Evolutionary conservation across 2,113 vertebrate genomes (phyloP).

Genomic region (Semnopithecus entellus): DNA sequence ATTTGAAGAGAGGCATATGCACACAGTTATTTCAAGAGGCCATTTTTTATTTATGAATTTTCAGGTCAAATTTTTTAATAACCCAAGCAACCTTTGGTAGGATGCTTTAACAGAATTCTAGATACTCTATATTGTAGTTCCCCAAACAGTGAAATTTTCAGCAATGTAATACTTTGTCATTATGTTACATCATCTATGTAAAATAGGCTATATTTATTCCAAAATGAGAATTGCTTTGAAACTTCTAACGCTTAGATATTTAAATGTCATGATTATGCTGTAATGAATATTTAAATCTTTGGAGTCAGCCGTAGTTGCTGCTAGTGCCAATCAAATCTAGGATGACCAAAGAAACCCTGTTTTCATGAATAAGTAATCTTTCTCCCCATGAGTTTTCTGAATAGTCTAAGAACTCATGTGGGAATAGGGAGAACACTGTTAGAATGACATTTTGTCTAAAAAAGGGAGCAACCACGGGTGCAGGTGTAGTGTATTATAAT

Average conservation of each 20-base stretch:
- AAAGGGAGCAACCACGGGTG: conserved; percentile 47
- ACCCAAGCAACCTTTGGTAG: neutral
- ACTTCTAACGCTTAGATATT: conserved; percentile 57
- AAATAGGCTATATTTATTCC: conserved; percentile 57
- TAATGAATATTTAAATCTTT: conserved; percentile 75
- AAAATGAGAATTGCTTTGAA: conserved; percentile 61
- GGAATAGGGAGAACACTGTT: conserved; percentile 42
- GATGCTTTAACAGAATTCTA: conserved; percentile 15
- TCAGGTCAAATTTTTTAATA: neutral
- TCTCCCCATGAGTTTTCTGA: conserved; percentile 60
- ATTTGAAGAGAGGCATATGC: neutral
- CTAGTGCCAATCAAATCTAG: conserved; percentile 70
- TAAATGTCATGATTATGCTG: conserved; percentile 66
- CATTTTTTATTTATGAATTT: neutral
- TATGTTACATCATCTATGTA: conserved; percentile 32
- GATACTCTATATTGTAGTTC: neutral
- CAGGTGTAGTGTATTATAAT: conserved; percentile 53
- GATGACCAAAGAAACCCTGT: conserved; percentile 69
- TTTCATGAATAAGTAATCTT: conserved; percentile 74
- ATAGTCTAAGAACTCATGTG: conserved; percentile 50
- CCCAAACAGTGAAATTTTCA: neutral
- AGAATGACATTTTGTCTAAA: conserved; percentile 68
- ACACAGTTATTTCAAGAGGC: neutral
- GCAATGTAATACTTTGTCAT: neutral
- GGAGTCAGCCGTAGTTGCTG: conserved; percentile 61